Evolutionary conservation across 2,113 vertebrate species (phyloP).

Genomic region (Plecotus auritus): DNA sequence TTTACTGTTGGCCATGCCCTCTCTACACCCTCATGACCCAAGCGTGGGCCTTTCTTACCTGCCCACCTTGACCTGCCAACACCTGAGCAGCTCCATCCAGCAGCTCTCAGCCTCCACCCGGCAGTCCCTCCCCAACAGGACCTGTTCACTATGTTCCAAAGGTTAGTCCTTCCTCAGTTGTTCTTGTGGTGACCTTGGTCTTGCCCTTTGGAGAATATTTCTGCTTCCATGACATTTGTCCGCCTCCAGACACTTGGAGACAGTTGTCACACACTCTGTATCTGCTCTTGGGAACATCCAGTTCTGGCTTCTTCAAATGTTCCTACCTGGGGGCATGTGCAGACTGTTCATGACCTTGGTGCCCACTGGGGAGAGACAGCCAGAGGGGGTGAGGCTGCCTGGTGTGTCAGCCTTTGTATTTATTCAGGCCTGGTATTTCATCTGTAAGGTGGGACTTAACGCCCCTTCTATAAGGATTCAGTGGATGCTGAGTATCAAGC

Average conservation of each 20-base stretch:
- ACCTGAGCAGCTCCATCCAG: background rate
- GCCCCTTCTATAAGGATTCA: background rate
- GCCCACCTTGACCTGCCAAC: background rate
- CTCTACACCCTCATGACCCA: accelerated
- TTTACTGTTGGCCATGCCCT: background rate
- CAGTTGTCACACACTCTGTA: accelerated
- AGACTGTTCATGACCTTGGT: accelerated
- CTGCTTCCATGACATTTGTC: background rate
- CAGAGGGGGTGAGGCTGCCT: background rate
- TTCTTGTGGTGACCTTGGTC: background rate
- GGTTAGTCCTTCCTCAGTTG: background rate
- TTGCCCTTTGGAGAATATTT: background rate
- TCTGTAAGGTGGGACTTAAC: background rate
- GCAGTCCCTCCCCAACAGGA: accelerated
- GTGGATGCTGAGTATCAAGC: accelerated
- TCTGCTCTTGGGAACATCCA: background rate
- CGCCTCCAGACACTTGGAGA: accelerated
- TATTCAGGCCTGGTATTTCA: background rate
- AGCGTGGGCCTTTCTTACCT: background rate
- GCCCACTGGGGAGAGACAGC: background rate
- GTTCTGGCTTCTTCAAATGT: background rate
- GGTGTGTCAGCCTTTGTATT: background rate
- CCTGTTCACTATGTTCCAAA: background rate
- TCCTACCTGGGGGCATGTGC: background rate
- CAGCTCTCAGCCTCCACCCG: background rate